Conservation (phyloP, 2,888 invertebrate genomes). For the Lasioglossum zephyrum region DNA sequence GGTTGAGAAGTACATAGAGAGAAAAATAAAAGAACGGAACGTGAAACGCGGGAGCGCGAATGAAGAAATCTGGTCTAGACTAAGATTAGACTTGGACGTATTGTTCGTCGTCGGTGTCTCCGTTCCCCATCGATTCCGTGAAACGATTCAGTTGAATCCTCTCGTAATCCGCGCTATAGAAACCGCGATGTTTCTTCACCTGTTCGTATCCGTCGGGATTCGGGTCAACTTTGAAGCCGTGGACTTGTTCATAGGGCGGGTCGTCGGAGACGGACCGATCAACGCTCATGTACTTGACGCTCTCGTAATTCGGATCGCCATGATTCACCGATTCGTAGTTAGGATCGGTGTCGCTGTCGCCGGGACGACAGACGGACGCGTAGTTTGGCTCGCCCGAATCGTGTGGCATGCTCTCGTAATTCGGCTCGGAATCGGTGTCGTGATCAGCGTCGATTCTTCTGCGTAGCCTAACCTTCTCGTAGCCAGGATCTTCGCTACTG, state of each 20-base stretch:
- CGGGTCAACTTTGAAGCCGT: conserved; percentile 66
- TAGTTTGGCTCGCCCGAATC: conserved; percentile 86
- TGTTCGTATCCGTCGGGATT: conserved; percentile 76
- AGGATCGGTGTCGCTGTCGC: conserved; percentile 90
- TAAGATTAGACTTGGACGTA: conserved; percentile 79
- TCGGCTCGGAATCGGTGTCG: conserved; percentile 88
- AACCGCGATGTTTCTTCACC: conserved; percentile 61
- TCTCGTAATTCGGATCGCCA: conserved; percentile 92
- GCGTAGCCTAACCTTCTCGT: conserved; percentile 85
- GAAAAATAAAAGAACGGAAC: not conserved
- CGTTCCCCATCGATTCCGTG: conserved; percentile 66
- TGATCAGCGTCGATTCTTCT: conserved; percentile 79
- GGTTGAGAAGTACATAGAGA: not conserved
- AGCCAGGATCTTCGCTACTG: conserved; percentile 84
- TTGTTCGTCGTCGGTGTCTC: conserved; percentile 80
- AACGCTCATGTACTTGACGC: conserved; percentile 90
- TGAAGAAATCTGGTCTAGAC: not conserved
- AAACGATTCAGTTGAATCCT: conserved; percentile 62
- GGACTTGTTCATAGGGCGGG: conserved; percentile 85
- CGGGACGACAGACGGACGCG: conserved; percentile 85
- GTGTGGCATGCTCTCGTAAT: conserved; percentile 91
- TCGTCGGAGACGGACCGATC: conserved; percentile 86
- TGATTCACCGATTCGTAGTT: conserved; percentile 90
- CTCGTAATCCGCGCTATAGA: conserved; percentile 71
- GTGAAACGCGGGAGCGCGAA: not conserved